Conservation (phyloP, 2,113 vertebrate species). For the Leucoraja erinaceus region DNA sequence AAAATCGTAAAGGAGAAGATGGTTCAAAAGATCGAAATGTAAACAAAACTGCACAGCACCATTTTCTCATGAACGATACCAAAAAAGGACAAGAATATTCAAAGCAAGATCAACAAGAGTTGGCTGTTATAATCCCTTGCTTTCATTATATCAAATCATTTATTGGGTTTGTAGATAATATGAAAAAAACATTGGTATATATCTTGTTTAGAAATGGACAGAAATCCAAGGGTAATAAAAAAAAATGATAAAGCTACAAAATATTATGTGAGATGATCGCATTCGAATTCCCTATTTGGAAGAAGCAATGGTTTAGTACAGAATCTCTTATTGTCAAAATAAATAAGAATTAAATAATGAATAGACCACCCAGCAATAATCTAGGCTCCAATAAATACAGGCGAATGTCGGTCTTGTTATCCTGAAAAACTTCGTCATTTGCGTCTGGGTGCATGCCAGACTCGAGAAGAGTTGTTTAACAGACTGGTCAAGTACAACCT, state of each 20-base stretch:
- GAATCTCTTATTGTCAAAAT: neutral
- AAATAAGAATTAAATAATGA: too few relatives aligned
- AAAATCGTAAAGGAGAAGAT: neutral
- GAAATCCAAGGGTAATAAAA: neutral
- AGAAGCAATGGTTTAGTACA: neutral
- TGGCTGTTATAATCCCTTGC: neutral
- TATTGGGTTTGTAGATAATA: neutral
- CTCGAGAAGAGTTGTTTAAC: too few relatives aligned
- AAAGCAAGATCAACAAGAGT: neutral
- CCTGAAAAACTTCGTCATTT: too few relatives aligned
- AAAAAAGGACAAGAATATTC: slow-evolving; percentile 1
- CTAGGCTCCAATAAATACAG: too few relatives aligned
- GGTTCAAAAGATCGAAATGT: slow-evolving; percentile 4
- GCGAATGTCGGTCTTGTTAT: too few relatives aligned
- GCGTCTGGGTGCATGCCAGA: too few relatives aligned
- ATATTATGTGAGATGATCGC: neutral
- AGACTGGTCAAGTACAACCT: too few relatives aligned
- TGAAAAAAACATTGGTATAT: neutral
- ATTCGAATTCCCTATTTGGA: slow-evolving; percentile 12
- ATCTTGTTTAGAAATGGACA: neutral
- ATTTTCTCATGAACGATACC: neutral
- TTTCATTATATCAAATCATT: neutral
- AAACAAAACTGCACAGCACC: slow-evolving; percentile 5
- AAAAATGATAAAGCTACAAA: neutral
- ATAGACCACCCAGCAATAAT: too few relatives aligned